These are phyloP conservation scores for Aldabrachelys gigantea DNA, from an alignment of 2,113 vertebrate genomes.

Conservation along the genomic window DNA sequence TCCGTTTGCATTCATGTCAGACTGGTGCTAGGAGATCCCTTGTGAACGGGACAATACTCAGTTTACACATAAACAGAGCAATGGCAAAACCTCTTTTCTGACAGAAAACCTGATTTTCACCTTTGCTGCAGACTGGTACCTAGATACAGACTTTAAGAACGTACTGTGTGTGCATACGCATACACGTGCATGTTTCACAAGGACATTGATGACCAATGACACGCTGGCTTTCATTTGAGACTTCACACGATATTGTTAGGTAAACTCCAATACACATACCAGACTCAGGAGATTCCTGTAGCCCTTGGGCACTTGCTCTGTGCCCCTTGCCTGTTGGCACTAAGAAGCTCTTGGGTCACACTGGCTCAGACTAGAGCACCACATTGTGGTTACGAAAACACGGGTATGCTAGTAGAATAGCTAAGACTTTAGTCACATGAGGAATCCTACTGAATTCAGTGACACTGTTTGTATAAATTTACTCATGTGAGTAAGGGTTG, in stretches of 20 bases:
- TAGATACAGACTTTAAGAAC: too few relatives aligned
- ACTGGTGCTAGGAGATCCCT: too few relatives aligned
- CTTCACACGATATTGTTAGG: background rate
- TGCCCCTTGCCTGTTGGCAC: background rate
- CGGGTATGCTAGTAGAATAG: background rate
- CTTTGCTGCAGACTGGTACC: too few relatives aligned
- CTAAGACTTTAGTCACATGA: background rate
- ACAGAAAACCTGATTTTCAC: too few relatives aligned
- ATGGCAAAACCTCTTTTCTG: too few relatives aligned
- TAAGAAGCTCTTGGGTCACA: background rate
- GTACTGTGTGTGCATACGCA: too few relatives aligned
- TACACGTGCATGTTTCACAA: background rate
- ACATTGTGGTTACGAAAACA: background rate
- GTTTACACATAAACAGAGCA: too few relatives aligned
- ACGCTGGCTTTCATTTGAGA: background rate
- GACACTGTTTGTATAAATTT: background rate
- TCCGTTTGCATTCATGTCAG: too few relatives aligned
- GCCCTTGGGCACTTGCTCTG: background rate
- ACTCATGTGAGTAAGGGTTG: background rate
- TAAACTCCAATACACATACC: background rate
- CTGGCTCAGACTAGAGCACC: background rate
- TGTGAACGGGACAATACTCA: too few relatives aligned
- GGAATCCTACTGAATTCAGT: background rate
- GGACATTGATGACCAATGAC: background rate
- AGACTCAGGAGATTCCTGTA: background rate